These are phyloP conservation scores for Acanthopleura granulata DNA, from an alignment of 2,888 invertebrate genomes.

Conservation along the genomic window DNA sequence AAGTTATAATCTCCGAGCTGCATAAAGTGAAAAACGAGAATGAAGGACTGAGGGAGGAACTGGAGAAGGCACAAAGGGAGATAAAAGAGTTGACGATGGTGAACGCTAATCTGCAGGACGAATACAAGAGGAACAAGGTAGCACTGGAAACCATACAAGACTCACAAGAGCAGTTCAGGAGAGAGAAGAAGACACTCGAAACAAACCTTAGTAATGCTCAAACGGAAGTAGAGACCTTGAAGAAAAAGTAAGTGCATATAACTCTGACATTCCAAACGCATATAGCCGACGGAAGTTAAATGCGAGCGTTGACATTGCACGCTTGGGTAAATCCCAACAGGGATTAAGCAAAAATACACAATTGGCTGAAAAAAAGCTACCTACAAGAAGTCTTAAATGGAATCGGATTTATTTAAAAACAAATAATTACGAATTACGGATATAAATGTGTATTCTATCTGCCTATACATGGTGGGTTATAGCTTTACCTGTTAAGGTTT, in stretches of 20 bases:
- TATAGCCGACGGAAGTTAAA: too few relatives aligned
- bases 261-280: too few relatives aligned
- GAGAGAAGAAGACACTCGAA: constrained; percentile 51
- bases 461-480: too few relatives aligned
- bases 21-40: constrained; percentile 51
- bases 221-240: constrained; percentile 53
- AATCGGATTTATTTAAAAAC: too few relatives aligned
- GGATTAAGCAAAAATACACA: too few relatives aligned
- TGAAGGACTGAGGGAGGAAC: constrained; percentile 42
- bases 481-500: too few relatives aligned
- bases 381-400: too few relatives aligned
- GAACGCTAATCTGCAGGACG: constrained; percentile 46
- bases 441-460: too few relatives aligned
- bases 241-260: constrained; percentile 54
- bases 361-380: too few relatives aligned
- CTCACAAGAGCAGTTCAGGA: constrained; percentile 50
- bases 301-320: too few relatives aligned
- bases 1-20: constrained; percentile 51
- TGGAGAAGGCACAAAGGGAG: constrained; percentile 48
- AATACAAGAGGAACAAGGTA: constrained; percentile 53
- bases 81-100: constrained; percentile 52
- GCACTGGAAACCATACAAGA: constrained; percentile 53
- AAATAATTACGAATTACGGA: too few relatives aligned
- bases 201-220: constrained; percentile 42
- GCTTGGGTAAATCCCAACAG: too few relatives aligned